Conservation (phyloP, 2,888 invertebrate genomes). For the Eupithecia insigniata region DNA sequence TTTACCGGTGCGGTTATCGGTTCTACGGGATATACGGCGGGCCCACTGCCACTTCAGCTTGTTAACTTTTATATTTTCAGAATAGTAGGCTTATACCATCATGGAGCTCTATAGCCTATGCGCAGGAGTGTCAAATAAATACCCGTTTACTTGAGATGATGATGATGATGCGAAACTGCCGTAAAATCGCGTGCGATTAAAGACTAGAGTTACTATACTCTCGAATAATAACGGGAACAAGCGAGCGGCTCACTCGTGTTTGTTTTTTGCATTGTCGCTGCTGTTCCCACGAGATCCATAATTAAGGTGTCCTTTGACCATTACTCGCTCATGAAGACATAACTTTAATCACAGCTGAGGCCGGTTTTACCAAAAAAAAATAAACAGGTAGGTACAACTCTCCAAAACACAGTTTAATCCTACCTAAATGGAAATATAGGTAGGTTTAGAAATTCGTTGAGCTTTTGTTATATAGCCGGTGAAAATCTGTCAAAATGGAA, state of each 20-base stretch:
- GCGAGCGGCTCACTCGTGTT: conserved; percentile 20
- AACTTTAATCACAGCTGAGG: neutral
- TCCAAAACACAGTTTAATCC: no score
- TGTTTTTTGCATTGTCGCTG: neutral
- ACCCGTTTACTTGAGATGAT: neutral
- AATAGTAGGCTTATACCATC: neutral
- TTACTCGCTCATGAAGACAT: neutral
- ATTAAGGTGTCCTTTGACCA: neutral
- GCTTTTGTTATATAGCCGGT: no score
- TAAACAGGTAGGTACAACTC: neutral
- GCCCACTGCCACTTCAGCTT: neutral
- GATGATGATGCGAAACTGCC: neutral
- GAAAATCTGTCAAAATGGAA: no score
- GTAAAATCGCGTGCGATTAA: neutral
- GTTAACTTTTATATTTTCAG: neutral
- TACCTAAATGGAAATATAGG: no score
- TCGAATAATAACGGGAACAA: neutral
- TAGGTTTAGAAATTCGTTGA: no score
- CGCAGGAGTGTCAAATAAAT: no score
- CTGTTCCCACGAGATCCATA: conserved; percentile 1
- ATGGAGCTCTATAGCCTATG: neutral
- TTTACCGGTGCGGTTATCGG: no score
- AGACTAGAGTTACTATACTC: neutral
- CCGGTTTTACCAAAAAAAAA: neutral
- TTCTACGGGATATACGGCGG: no score